Base-by-base conservation (phyloP, 2,888 invertebrate species). In the Meiosimyza decipiens region DNA sequence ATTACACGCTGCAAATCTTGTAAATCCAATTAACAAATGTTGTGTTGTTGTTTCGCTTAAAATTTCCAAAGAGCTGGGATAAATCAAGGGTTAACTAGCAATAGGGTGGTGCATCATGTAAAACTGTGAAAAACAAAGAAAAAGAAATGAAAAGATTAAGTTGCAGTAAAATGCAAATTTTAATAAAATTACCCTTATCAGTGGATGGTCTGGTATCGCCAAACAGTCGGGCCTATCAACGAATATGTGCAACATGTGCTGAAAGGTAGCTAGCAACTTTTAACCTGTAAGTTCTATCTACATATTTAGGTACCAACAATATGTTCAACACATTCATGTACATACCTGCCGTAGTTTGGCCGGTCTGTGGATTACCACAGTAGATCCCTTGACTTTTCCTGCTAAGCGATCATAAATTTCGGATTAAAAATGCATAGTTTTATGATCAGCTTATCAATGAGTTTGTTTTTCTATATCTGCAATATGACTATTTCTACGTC, bases 21-120 rank as follows among this genome's bases (percentile, higher is more conserved):
- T 75, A 83, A 84, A 84, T 86, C 85, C 84, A 84, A 83, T 85
- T 85, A 85, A 81, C 76, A 79, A 82, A 82, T 81, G 81, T 80
- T 40, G 79, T 40, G 9, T 40, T 40, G 6, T 40, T 40, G 9
- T 40, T 40, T 40, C 40, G 40, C 40, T 40, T 9, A 40, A 40
- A 40, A 40, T 40, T 40, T 18, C 22, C 16, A n/a, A 13, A 15
- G 64, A n/a, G 7, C 28, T 11, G 28, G 13, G 22, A 18, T 28
- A 18, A 22, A 63, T 63, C 63, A 49, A 49, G 47, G 63, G 49
- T 16, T 16, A 51, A 7, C 13, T 6, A 22, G 62, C 15, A 16
- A 9, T 13, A 49, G 63, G 47, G 47, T 47, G 55, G 33, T 28
- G 16, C 71, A 22, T 49, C 54, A 47, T 51, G 52, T 13, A 60